Conservation (phyloP, 2,888 invertebrate genomes). For the Chironomus riparius region DNA sequence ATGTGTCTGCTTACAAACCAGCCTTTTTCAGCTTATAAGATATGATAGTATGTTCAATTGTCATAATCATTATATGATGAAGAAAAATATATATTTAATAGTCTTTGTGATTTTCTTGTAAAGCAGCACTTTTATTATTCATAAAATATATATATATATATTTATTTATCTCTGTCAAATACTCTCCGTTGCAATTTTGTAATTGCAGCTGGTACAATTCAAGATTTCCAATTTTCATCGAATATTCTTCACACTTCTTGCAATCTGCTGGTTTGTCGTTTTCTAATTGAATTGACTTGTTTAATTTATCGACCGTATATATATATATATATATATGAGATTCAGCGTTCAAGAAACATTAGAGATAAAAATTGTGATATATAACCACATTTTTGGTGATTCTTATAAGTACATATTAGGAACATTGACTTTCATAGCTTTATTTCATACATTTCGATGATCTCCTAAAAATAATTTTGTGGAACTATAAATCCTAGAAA, state of each 20-base stretch:
- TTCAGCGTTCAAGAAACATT: too few relatives aligned
- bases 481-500: background rate
- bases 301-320: background rate
- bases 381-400: too few relatives aligned
- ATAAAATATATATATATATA: too few relatives aligned
- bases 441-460: too few relatives aligned
- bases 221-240: slow-evolving; percentile 44
- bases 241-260: slow-evolving; percentile 44
- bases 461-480: background rate
- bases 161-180: slow-evolving; percentile 34
- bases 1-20: background rate
- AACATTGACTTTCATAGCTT: too few relatives aligned
- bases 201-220: slow-evolving; percentile 39
- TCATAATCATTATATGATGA: background rate
- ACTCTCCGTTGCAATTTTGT: slow-evolving; percentile 34
- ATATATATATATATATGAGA: too few relatives aligned
- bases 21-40: background rate
- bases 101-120: too few relatives aligned
- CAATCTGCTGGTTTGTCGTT: slow-evolving; percentile 37
- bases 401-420: too few relatives aligned
- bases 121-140: too few relatives aligned
- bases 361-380: too few relatives aligned
- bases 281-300: slow-evolving; percentile 28
- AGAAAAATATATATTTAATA: too few relatives aligned
- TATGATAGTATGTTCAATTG: background rate